These are phyloP conservation scores for Plectrocnemia conspersa DNA, from an alignment of 1,140 invertebrate species.

Conservation along the genomic window DNA sequence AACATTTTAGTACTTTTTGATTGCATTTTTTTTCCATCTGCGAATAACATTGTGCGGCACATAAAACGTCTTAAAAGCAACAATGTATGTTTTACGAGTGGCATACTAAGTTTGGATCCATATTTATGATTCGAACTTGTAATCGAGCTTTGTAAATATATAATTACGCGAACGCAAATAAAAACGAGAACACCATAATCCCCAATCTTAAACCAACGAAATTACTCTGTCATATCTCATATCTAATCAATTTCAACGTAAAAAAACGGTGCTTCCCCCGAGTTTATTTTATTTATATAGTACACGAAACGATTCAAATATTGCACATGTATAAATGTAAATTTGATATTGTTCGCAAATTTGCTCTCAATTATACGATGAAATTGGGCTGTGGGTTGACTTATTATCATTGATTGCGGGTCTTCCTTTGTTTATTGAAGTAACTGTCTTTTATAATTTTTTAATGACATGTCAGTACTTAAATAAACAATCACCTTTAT, in stretches of 20 bases:
- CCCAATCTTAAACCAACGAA: no score
- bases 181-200: constrained; percentile 5
- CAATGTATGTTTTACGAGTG: constrained; percentile 28
- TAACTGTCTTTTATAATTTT: no score
- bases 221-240: no score
- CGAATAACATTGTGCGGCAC: constrained; percentile 21
- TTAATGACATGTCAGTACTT: no score
- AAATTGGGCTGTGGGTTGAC: constrained; percentile 4
- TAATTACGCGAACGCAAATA: neutral
- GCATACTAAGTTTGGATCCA: constrained; percentile 21
- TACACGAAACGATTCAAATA: no score
- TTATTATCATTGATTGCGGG: constrained; percentile 9
- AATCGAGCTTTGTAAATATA: constrained; percentile 16
- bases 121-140: constrained; percentile 28
- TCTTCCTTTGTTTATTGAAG: neutral
- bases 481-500: no score
- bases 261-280: no score
- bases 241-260: no score
- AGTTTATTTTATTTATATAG: no score
- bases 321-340: no score
- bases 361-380: constrained; percentile 1
- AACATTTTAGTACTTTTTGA: constrained; percentile 15
- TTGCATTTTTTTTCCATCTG: constrained; percentile 16
- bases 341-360: no score
- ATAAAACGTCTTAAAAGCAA: constrained; percentile 20